Evolutionary conservation across 2,113 vertebrate species (phyloP).

Genomic region (Hypomesus transpacificus): DNA sequence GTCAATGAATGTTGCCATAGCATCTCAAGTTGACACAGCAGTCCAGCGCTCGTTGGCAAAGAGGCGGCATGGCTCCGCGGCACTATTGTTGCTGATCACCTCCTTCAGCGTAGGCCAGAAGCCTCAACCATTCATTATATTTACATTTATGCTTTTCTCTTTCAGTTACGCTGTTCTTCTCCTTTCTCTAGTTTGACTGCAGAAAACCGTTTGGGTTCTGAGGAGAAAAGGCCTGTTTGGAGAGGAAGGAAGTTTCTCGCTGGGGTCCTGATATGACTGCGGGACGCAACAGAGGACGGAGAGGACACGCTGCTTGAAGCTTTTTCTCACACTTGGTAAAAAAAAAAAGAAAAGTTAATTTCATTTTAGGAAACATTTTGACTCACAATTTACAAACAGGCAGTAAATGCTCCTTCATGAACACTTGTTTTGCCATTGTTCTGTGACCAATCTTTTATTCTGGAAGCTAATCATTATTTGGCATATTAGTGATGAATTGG

Average conservation of each 20-base stretch:
- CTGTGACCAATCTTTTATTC: neutral
- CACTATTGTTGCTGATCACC: slow-evolving; percentile 55
- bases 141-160: slow-evolving; percentile 42
- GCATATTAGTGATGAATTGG: neutral
- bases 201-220: slow-evolving; percentile 47
- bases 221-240: slow-evolving; percentile 44
- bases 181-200: slow-evolving; percentile 45
- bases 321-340: slow-evolving; percentile 76
- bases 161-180: slow-evolving; percentile 51
- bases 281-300: slow-evolving; percentile 52
- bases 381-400: neutral
- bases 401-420: neutral
- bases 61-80: slow-evolving; percentile 33
- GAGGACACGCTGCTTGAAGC: slow-evolving; percentile 64
- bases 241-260: slow-evolving; percentile 67
- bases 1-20: slow-evolving; percentile 63
- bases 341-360: slow-evolving; percentile 69
- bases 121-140: slow-evolving; percentile 52
- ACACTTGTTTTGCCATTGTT: neutral
- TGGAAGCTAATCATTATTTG: neutral
- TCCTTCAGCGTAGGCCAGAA: slow-evolving; percentile 44
- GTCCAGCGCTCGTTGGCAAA: slow-evolving; percentile 52
- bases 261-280: slow-evolving; percentile 42
- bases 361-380: neutral
- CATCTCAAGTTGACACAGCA: slow-evolving; percentile 49